These are phyloP conservation scores for Edolisoma coerulescens DNA, from an alignment of 2,113 vertebrate species.

Conservation along the genomic window DNA sequence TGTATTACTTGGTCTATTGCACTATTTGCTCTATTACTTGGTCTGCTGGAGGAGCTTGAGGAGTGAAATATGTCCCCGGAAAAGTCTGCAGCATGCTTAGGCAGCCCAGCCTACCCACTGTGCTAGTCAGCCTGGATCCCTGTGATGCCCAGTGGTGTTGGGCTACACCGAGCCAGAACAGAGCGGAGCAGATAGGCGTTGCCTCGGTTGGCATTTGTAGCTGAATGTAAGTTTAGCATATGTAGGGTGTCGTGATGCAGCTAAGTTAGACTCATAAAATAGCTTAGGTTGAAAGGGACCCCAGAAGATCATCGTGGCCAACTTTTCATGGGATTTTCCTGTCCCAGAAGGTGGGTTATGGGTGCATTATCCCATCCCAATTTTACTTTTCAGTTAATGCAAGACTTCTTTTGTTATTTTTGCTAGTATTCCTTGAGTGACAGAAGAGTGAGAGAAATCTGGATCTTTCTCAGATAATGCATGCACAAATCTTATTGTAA, in stretches of 20 bases:
- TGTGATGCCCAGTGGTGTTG: not conserved
- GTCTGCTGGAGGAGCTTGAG: not conserved
- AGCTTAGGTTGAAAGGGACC: not conserved
- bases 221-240: not conserved
- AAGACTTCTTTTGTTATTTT: not conserved
- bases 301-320: not conserved
- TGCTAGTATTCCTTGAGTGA: not conserved
- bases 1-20: not conserved
- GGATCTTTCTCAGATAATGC: not conserved
- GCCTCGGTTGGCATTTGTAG: not conserved
- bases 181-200: not conserved
- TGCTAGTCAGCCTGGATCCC: not conserved
- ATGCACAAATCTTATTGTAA: not conserved
- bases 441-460: not conserved
- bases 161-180: not conserved
- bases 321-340: not conserved
- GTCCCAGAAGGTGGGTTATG: not conserved
- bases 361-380: not conserved
- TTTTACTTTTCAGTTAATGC: not conserved
- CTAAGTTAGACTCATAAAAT: not conserved
- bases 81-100: not conserved
- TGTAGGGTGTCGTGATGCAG: not conserved
- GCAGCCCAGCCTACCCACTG: not conserved
- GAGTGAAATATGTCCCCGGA: not conserved
- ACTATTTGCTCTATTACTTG: no score